Evolutionary conservation across 2,888 invertebrate genomes (phyloP), one percentile per base, ranked within the genome.

Genomic region (Lasiommata megera): DNA sequence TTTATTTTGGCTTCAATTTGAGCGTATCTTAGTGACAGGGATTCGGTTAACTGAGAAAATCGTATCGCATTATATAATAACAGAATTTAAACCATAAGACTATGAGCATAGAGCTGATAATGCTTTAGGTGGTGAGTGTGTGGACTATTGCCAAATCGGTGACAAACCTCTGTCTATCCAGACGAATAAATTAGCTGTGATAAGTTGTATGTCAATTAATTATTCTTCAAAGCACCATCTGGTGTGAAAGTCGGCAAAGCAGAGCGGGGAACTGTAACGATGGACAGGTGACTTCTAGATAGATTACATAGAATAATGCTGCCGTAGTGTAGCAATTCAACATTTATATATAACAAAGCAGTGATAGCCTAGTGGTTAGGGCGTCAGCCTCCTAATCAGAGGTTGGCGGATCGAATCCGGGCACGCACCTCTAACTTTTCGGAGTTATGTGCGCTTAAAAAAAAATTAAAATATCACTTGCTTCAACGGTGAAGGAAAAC

Each of bases 191-290:
- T 90, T 90, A 88, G 67, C 84, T 75, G 83, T 89, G 88, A 90
- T 90, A 89, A 88, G 90, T 89, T 79, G 85, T 86, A 81, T 83
- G 89, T 85, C 89, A 90, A 89, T 90, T 89, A 88, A 88, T 89
- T 87, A 89, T 88, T 88, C 89, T 88, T 89, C 89, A 88, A 90
- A 89, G 89, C 80, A 76, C 84, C 88, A 89, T 85, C 82, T 90
- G 88, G 88, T 80, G 76, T 70, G 76, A 76, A 70, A 72, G 68
- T 71, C 71, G 72, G 69, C 69, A 75, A 68, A 70, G 67, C 71
- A 73, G 62, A 64, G 72, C 71, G 72, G 82, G 82, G 85, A 87
- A 83, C 76, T 73, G 64, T 74, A 79, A 80, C 77, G 80, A 81
- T 74, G 68, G 69, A 73, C 69, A 70, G 70, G 68, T 65, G 69